Conservation (phyloP, 1,140 invertebrate genomes). For the Aphidius gifuensis region DNA sequence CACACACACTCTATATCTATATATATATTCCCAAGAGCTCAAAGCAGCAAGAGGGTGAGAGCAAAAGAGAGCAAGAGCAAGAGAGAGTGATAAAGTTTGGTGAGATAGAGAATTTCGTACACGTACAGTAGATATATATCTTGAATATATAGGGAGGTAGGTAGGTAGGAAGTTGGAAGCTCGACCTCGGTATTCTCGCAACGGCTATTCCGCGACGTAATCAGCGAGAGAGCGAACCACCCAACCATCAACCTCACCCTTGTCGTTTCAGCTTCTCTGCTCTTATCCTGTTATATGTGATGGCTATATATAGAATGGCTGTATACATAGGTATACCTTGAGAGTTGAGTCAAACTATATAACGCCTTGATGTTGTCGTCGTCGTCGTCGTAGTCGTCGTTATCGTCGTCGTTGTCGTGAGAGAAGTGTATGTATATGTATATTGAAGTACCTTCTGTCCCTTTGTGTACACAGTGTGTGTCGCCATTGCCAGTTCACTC, state of each 20-base stretch:
- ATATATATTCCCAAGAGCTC: slow-evolving; percentile 3
- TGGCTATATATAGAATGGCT: slow-evolving; percentile 12
- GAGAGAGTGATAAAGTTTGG: slow-evolving; percentile 8
- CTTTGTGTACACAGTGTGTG: slow-evolving; percentile 13
- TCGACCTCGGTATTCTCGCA: slow-evolving; percentile 42
- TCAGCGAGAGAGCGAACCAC: slow-evolving; percentile 52
- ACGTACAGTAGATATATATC: neutral
- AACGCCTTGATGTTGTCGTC: no score
- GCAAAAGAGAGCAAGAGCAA: slow-evolving; percentile 4
- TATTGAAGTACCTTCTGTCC: neutral
- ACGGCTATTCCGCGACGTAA: slow-evolving; percentile 55
- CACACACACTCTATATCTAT: slow-evolving; percentile 32
- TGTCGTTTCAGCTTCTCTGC: slow-evolving; percentile 23
- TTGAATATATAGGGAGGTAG: slow-evolving; percentile 7
- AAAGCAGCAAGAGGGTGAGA: neutral
- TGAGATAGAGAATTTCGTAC: slow-evolving; percentile 3
- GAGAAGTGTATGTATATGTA: no score
- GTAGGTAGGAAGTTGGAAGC: neutral
- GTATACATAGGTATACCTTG: neutral
- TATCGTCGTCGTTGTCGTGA: no score
- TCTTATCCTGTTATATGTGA: slow-evolving; percentile 15
- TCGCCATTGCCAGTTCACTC: slow-evolving; percentile 11
- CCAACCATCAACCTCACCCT: slow-evolving; percentile 20
- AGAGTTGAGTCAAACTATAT: no score
- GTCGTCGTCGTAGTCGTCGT: no score